Evolutionary conservation across 1,140 invertebrate species (phyloP), one percentile per base, ranked within the genome.

Genomic region (Battus philenor): DNA sequence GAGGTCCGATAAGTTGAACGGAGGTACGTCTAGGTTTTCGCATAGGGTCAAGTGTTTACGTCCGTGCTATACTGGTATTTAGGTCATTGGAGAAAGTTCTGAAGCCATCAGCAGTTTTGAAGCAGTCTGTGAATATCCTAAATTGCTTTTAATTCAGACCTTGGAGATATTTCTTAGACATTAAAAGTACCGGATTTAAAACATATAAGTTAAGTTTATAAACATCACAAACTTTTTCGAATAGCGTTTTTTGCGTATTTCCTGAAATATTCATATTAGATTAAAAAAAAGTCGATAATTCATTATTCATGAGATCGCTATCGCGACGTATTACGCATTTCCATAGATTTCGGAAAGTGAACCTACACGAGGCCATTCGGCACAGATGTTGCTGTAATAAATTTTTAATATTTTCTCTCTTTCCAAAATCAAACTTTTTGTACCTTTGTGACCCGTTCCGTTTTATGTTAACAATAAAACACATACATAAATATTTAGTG

Each of bases 281-380:
- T n/a, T n/a, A n/a, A n/a, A n/a, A n/a, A n/a, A n/a, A n/a, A n/a
- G n/a, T n/a, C n/a, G n/a, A n/a, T n/a, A n/a, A n/a, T 62, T 47
- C 56, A 65, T 71, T 60, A 68, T 68, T 60, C 62, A 69, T 71
- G 60, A 67, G 54, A 33, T 36, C 52, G 50, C 50, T 51, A 45
- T 47, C 59, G 59, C 65, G 60, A 65, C 57, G 61, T 59, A 71
- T 59, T 69, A 61, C 59, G 57, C 50, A 69, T 71, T 71, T 71
- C 57, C 68, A 66, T 74, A 69, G 49, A 69, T 69, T 58, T 51
- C 51, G 50, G 50, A 59, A 59, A 45, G 30, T 27, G 12, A 38
- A 27, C 10, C 7, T 3, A 17, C 39, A 29, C 43, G 48, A 26
- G 47, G 49, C 58, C 47, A 68, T 68, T 44, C 50, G 44, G 18